Conservation (phyloP, 2,113 vertebrate species). For the Dipodomys merriami region DNA sequence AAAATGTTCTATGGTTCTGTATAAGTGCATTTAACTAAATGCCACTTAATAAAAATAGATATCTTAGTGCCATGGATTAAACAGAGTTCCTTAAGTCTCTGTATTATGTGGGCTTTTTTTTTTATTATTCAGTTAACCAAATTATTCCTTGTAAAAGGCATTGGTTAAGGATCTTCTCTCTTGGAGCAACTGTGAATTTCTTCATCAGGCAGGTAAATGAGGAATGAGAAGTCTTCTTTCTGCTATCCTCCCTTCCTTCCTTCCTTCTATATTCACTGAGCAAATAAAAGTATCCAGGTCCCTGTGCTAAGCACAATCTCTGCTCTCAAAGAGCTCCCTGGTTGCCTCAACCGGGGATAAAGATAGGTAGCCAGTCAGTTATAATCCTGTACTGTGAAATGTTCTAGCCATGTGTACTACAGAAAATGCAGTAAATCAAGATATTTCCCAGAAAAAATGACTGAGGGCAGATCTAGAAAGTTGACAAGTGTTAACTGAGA, state of each 20-base stretch:
- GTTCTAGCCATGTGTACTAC: not conserved
- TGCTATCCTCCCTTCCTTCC: not conserved
- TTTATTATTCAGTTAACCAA: conserved; percentile 40
- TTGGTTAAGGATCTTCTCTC: not conserved
- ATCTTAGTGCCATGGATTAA: conserved; percentile 22
- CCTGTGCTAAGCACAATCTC: not conserved
- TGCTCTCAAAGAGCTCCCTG: conserved; percentile 29
- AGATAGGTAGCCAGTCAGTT: not conserved
- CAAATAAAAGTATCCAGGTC: not conserved
- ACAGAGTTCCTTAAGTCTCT: conserved; percentile 22
- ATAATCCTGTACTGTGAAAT: not conserved
- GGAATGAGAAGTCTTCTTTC: not conserved
- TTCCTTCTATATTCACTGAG: not conserved
- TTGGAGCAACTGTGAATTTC: not conserved
- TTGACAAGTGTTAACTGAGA: not conserved
- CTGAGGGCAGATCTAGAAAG: not conserved
- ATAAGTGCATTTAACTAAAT: conserved; percentile 38
- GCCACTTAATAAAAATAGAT: conserved; percentile 50
- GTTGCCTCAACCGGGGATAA: not conserved
- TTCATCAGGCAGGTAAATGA: not conserved
- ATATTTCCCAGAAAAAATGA: conserved; percentile 8
- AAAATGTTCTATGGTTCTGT: conserved; percentile 40
- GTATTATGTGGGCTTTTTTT: conserved; percentile 37
- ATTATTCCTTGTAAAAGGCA: conserved; percentile 13
- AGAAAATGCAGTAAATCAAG: conserved; percentile 27